Conservation (phyloP, 2,797 vertebrate genomes). For the Pteronotus mesoamericanus region DNA sequence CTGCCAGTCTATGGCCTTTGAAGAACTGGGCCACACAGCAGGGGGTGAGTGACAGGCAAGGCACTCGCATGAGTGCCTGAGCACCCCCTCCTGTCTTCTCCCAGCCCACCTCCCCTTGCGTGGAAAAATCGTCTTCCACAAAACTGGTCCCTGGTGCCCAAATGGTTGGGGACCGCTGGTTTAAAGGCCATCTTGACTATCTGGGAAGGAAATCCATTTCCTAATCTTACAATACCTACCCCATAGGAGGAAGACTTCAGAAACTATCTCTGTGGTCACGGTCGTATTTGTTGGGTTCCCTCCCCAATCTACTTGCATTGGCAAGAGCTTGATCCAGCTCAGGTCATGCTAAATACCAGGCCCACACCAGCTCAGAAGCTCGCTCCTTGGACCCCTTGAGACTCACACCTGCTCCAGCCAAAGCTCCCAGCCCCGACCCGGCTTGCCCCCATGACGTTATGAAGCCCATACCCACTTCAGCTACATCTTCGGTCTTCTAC, state of each 20-base stretch:
- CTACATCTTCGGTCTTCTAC: background rate
- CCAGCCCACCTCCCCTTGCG: no score
- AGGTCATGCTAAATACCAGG: background rate
- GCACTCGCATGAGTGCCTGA: no score
- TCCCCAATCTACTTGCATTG: background rate
- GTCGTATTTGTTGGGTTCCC: background rate
- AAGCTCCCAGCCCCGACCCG: background rate
- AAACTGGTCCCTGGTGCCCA: no score
- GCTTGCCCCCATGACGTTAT: background rate
- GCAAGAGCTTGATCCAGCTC: background rate
- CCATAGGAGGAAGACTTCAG: background rate
- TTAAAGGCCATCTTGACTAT: background rate
- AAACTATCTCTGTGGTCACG: no score
- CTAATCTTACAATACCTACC: background rate
- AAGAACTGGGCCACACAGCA: no score
- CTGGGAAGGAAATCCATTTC: background rate
- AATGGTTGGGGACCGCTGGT: background rate
- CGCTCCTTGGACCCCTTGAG: background rate
- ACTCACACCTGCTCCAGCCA: background rate
- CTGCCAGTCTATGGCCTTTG: no score
- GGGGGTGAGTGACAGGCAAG: no score
- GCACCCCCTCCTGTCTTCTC: no score
- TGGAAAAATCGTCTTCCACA: no score
- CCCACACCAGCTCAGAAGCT: background rate
- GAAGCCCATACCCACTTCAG: background rate